Base-by-base conservation (phyloP, 2,113 vertebrate species). In the Neotoma lepida region DNA sequence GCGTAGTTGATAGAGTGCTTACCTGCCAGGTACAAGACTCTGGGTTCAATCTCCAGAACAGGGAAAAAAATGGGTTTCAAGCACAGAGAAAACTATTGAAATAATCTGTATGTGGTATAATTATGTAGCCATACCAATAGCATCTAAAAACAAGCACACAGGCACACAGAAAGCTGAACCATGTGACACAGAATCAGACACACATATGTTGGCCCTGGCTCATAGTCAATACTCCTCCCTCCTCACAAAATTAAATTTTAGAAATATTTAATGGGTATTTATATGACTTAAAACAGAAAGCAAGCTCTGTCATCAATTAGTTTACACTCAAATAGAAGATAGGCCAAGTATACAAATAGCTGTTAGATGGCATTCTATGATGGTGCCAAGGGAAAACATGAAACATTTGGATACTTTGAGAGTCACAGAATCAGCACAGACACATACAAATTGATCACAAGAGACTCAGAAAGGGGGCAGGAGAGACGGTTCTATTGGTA, bases 191-290 rank as follows among this genome's bases (percentile, higher is more conserved):
- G 58, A 88, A 93, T 87, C 71, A 90, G 71, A 91, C 44, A 80
- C 6, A 61, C 2, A 7, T 24, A 20, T 39, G 18, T 46, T 88
- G 51, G 74, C 35, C 86, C 64, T 86, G 61, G 70, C 39, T 85
- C 85, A 80, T 8, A 89, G 84, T 33, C 17, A 90, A 44, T 86
- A 63, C 7, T 15, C 35, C 73, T 58, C 49, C 66, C 9, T 81
- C 33, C 28, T 56, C 39, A 46, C 35, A 39, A 86, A 89, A 95
- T 76, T 85, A 74, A 95, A 84, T 92, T 94, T 94, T 66, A 94
- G 82, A 94, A 95, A 94, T 96, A 93, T 92, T 92, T 94, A 74
- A 74, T 95, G 82, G 41, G 41, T 51, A 76, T 92, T 88, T 94
- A 41, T 70, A 66, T 58, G 24, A 44, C 76, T 95, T 90, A 76